A percentile compares a stretch with the other conserved stretches of the same genome.
These are phyloP conservation scores for Apamea crenata DNA, from an alignment of 2,888 invertebrate genomes.

Conservation along the genomic window DNA sequence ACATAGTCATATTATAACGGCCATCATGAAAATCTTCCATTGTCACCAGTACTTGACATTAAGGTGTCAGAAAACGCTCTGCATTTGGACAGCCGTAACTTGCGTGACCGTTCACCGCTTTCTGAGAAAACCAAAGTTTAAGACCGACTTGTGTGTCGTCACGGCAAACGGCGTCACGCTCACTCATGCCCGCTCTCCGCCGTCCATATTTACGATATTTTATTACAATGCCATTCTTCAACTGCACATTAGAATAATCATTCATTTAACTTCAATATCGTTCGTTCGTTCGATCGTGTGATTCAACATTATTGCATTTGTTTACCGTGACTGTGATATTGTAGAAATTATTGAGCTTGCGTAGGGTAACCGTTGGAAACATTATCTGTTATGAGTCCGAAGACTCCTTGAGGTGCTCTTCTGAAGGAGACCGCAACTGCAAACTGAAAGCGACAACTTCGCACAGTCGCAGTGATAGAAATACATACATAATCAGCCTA, in stretches of 20 bases:
- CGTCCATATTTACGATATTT: not conserved
- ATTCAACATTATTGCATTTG: slow-evolving; percentile 81
- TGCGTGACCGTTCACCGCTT: not conserved
- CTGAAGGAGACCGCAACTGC: not conserved
- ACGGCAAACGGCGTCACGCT: no score
- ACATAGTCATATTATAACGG: not conserved
- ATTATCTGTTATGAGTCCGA: slow-evolving; percentile 40
- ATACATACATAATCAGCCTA: no score
- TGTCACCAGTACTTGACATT: not conserved
- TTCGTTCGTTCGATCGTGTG: no score
- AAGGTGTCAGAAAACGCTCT: not conserved
- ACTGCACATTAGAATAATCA: slow-evolving; percentile 9
- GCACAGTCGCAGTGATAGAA: not conserved
- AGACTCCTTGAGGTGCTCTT: slow-evolving; percentile 14
- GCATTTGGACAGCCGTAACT: not conserved
- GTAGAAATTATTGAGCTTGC: slow-evolving; percentile 81
- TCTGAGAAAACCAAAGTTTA: not conserved
- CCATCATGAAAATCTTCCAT: not conserved
- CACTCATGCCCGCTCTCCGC: not conserved
- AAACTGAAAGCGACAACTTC: not conserved
- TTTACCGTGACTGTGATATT: slow-evolving; percentile 88
- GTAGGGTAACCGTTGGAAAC: slow-evolving; percentile 69
- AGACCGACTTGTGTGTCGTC: not conserved
- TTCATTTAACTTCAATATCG: slow-evolving; percentile 41
- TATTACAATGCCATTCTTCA: not conserved